Evolutionary conservation across 1,140 invertebrate genomes (phyloP).

Genomic region (Drosophila nigromelanica): DNA sequence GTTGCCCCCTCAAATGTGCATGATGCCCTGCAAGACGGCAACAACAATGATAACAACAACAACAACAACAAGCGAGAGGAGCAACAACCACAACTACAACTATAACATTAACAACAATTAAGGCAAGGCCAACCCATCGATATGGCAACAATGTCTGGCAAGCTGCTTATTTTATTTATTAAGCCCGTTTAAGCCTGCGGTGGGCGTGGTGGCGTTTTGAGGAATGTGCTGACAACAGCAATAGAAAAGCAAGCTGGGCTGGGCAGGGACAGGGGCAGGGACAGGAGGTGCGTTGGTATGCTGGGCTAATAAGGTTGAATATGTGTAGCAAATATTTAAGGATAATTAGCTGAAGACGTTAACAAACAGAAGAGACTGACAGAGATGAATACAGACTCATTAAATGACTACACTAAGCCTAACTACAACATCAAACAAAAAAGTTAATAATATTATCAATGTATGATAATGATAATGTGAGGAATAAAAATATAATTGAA

Average conservation of each 20-base stretch:
- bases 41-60: constrained; percentile 22
- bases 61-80: constrained; percentile 8
- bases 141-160: constrained; percentile 66
- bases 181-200: constrained; percentile 64
- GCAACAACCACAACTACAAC: constrained; percentile 15
- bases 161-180: constrained; percentile 78
- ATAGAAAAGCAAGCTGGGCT: neutral
- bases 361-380: constrained; percentile 4
- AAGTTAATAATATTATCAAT: no score
- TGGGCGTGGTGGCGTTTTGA: constrained; percentile 34
- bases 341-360: constrained; percentile 57
- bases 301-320: constrained; percentile 20
- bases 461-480: no score
- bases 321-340: constrained; percentile 65
- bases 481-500: no score
- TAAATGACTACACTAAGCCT: constrained; percentile 1
- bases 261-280: no score
- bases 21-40: constrained; percentile 43
- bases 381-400: constrained; percentile 30
- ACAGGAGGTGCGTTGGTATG: neutral
- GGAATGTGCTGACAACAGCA: constrained; percentile 30
- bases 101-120: constrained; percentile 26
- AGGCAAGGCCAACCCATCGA: constrained; percentile 68
- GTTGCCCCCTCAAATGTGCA: constrained; percentile 34
- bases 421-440: no score